phyloP scores from a whole-genome alignment of 1,140 invertebrate genomes.

The Aphelenchoides besseyi region DNA sequence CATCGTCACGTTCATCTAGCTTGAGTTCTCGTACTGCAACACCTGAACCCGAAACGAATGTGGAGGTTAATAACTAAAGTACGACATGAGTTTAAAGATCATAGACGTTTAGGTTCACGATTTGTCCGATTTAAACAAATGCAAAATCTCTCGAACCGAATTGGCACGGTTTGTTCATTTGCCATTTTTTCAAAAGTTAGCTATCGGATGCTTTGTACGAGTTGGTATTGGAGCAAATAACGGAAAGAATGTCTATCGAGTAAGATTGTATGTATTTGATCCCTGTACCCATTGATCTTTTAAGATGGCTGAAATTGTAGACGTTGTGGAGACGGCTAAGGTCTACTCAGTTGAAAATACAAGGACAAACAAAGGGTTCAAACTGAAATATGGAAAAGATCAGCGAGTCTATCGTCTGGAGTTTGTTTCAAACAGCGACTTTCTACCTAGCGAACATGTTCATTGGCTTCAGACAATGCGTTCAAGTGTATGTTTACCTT shows the following conservation, averaged over 20 bases:
- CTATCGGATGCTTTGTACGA: slow-evolving; percentile 86
- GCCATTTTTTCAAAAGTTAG: slow-evolving; percentile 86
- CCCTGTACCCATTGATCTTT: slow-evolving; percentile 4
- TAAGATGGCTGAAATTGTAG: slow-evolving; percentile 71
- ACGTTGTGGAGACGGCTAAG: slow-evolving; percentile 91
- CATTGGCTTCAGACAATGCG: slow-evolving; percentile 85
- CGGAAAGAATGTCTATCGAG: slow-evolving; percentile 80
- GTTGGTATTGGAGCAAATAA: slow-evolving; percentile 90
- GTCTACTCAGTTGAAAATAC: slow-evolving; percentile 82
- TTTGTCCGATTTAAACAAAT: slow-evolving; percentile 35
- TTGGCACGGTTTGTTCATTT: slow-evolving; percentile 72
- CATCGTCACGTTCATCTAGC: slow-evolving; percentile 47
- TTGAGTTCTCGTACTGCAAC: slow-evolving; percentile 38
- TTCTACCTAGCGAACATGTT: slow-evolving; percentile 83
- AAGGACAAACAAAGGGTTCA: slow-evolving; percentile 82
- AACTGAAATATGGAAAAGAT: slow-evolving; percentile 76
- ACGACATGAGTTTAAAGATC: too few relatives aligned
- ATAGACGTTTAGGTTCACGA: slow-evolving; percentile 50
- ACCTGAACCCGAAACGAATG: slow-evolving; percentile 8
- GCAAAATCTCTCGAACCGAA: slow-evolving; percentile 46
- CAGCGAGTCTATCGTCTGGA: slow-evolving; percentile 89
- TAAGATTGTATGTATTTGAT: slow-evolving; percentile 57
- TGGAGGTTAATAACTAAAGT: neutral
- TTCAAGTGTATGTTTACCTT: slow-evolving; percentile 37
- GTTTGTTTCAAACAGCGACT: slow-evolving; percentile 93